Evolutionary conservation across 2,113 vertebrate genomes (phyloP), one percentile per base, ranked within the genome.

Genomic region (Eudyptes chrysolophus): DNA sequence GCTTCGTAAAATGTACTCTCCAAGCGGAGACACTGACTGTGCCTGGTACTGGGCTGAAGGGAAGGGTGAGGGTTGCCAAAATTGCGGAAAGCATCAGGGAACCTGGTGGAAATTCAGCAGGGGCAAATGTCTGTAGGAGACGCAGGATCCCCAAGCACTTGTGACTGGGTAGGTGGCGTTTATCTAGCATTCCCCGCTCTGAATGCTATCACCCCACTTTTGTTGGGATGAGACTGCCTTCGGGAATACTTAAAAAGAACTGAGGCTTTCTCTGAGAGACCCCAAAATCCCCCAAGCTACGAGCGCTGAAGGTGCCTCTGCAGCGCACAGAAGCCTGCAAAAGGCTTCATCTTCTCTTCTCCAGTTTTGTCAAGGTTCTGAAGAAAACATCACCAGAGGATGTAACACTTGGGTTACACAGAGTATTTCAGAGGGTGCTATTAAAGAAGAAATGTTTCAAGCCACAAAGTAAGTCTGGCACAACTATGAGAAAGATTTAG

Each of bases 111-210:
- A 57, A 30, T 8, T 1, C 6, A 30, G 65, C 15, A 21, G 14
- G 5, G n/a, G 19, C 7, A 12, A 25, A 1, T 0, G 12, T 22
- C 16, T 13, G 18, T 3, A 13, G 46, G 11, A 79, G 20, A 6
- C 0, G 0, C 2, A 4, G 34, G 12, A 38, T 27, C 18, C 7
- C 27, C 0, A 0, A 5, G 60, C 2, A 0, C 24, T 22, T 21
- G 44, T 5, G 72, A 26, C 29, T 4, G 34, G 46, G 46, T 7
- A 36, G 27, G 16, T 0, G 1, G 7, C 3, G 8, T 52, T 18
- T 57, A 0, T 25, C 5, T 6, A 7, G 8, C 0, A 4, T 13
- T 61, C 15, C 9, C 8, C 2, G 2, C 36, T 57, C 65, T 2
- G 7, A n/a, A 36, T 11, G 10, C 13, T 34, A 8, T 36, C 44